Evolutionary conservation across 1,140 invertebrate species (phyloP).

Genomic region (Branchinecta lindahli): DNA sequence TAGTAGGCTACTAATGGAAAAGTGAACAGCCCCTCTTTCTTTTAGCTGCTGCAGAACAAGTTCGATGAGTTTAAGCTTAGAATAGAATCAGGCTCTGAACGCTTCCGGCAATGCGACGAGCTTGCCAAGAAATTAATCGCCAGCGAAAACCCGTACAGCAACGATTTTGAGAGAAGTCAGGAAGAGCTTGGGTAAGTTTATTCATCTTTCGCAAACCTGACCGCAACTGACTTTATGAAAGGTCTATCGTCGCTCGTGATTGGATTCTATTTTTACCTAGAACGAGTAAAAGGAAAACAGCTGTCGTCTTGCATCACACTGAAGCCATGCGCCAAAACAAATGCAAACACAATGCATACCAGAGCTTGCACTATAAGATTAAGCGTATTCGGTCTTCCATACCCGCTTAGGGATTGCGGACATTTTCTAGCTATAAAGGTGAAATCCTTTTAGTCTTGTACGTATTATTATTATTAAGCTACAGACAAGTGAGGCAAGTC

Average conservation of each 20-base stretch:
- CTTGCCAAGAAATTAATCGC: slow-evolving; percentile 75
- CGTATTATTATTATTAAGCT: too few relatives aligned
- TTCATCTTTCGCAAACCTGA: not conserved
- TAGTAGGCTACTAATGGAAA: not conserved
- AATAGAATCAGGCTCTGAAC: slow-evolving; percentile 75
- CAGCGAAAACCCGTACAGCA: slow-evolving; percentile 71
- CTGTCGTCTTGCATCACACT: too few relatives aligned
- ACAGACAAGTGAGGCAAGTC: too few relatives aligned
- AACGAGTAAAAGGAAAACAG: not conserved
- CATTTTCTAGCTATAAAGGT: too few relatives aligned
- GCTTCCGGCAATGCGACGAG: slow-evolving; percentile 82
- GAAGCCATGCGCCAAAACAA: too few relatives aligned
- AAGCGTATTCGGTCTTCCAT: too few relatives aligned
- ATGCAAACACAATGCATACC: too few relatives aligned
- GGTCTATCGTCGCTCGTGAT: not conserved
- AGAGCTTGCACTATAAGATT: too few relatives aligned
- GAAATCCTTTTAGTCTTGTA: too few relatives aligned
- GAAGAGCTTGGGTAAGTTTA: slow-evolving; percentile 61
- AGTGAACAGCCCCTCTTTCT: slow-evolving; percentile 20
- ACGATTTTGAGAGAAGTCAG: slow-evolving; percentile 70
- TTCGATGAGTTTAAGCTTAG: slow-evolving; percentile 89
- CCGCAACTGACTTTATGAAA: slow-evolving; percentile 4
- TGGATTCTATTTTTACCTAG: not conserved
- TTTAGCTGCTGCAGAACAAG: slow-evolving; percentile 65
- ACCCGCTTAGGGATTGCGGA: too few relatives aligned